Conservation (phyloP, 1,140 invertebrate species). For the Odontomachus brunneus region DNA sequence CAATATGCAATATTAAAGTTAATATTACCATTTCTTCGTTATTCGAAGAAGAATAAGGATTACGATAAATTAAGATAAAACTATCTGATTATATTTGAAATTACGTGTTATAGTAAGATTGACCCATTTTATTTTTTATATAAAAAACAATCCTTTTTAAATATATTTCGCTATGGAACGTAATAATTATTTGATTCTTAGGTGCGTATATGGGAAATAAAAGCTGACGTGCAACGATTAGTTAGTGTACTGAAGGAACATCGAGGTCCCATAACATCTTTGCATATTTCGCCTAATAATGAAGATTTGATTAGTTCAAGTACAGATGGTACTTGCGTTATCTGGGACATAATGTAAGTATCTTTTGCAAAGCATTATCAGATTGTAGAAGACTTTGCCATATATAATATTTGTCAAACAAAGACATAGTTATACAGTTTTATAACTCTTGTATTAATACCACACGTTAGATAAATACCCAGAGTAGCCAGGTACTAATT, state of each 20-base stretch:
- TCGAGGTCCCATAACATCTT: slow-evolving; percentile 93
- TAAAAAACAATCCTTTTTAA: not conserved
- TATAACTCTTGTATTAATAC: too few species aligned
- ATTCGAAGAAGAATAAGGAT: too few species aligned
- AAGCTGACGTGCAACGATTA: slow-evolving; percentile 88
- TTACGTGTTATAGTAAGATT: not conserved
- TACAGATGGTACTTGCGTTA: slow-evolving; percentile 95
- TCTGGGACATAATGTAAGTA: slow-evolving; percentile 93
- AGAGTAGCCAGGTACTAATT: too few species aligned
- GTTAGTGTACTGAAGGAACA: slow-evolving; percentile 94
- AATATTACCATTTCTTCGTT: too few species aligned
- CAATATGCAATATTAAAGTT: too few species aligned
- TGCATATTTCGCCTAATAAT: slow-evolving; percentile 91
- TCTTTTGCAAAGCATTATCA: not conserved
- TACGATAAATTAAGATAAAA: too few species aligned
- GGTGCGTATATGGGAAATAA: slow-evolving; percentile 91
- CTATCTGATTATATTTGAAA: too few species aligned
- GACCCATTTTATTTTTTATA: too few species aligned
- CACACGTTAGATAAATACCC: too few species aligned
- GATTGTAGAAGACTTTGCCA: not conserved
- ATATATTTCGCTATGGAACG: not conserved
- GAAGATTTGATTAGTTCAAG: slow-evolving; percentile 94
- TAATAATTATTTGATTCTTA: slow-evolving; percentile 75
- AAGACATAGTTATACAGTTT: not conserved
- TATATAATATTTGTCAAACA: not conserved